Evolutionary conservation across 37 sponge, comb jelly and placozoan genomes (phyloP), one percentile per base, ranked within the genome.

Genomic region (Haliclona indistincta): DNA sequence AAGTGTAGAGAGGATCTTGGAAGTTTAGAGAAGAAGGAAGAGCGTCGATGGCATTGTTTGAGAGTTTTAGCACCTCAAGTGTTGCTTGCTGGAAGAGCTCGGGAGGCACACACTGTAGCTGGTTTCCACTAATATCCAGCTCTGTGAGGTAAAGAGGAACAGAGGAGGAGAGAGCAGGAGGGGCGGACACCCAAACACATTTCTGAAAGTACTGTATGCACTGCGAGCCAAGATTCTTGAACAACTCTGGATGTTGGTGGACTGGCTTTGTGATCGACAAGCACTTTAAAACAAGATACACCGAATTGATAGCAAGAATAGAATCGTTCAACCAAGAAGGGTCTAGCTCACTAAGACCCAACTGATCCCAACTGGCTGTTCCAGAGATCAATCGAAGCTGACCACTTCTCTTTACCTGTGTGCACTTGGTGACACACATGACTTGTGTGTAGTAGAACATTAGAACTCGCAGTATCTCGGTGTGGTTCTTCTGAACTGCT

Each of bases 391-490:
- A n/a, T 20, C 23, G 7, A n/a, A 58, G 26, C 11, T 55, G 4
- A 20, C 64, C 1, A 35, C 38, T 72, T 2, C 39, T 40, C 34
- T 61, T 81, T 0, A 63, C 43, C 13, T 65, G 43, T 3, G 77
- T 17, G 28, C 30, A 58, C 64, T 75, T 49, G 41, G 58, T 2
- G 29, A 63, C 30, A 54, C 67, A 68, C 4, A 68, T 30, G 34
- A 83, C 76, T 34, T 83, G 80, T 11, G 80, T 86, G 49, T 86
- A 69, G 37, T 77, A 88, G 68, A 55, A 81, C 62, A 88, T 63
- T 3, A 88, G 67, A 4, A 71, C 29, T 3, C 83, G 58, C 0
- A 81, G 42, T 5, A 71, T 65, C 38, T 56, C 83, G 13, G 0
- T 22, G 11, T 32, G 43, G 55, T 73, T 55, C 5, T 43, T 64